phyloP scores from a whole-genome alignment of 1,140 invertebrate genomes.

The Kradibia gibbosae region DNA sequence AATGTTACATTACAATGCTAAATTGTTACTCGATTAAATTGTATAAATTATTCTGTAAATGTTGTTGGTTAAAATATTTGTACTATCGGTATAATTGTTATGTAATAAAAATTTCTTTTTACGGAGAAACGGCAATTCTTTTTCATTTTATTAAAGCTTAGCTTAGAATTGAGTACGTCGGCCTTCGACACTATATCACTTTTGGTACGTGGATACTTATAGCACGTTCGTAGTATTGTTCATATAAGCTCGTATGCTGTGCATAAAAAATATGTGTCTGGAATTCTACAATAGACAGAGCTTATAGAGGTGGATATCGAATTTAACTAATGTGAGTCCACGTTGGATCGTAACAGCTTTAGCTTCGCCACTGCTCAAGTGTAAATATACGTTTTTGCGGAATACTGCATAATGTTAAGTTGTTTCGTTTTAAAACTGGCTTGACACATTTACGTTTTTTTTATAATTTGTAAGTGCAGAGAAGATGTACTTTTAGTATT shows the following conservation, averaged over 20 bases:
- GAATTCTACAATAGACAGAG: background rate
- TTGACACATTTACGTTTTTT: background rate
- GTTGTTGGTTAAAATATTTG: no score
- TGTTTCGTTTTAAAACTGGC: background rate
- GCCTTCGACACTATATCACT: background rate
- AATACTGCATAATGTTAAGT: background rate
- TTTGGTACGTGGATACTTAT: background rate
- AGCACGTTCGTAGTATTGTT: background rate
- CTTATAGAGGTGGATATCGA: background rate
- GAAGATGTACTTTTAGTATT: background rate
- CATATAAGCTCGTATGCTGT: background rate
- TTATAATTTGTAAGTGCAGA: background rate
- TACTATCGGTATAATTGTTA: background rate
- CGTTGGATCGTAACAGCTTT: background rate
- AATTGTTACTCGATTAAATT: no score
- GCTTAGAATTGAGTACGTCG: background rate
- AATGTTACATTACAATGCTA: no score
- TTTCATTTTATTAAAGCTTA: background rate
- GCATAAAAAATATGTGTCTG: background rate
- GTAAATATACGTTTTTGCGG: background rate
- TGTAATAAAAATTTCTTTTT: background rate
- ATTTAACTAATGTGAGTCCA: conserved; percentile 4
- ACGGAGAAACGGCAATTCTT: no score
- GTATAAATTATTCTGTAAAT: no score
- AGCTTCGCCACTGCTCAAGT: background rate